phyloP scores from a whole-genome alignment of 2,113 vertebrate species.

The Tragelaphus buxtoni region DNA sequence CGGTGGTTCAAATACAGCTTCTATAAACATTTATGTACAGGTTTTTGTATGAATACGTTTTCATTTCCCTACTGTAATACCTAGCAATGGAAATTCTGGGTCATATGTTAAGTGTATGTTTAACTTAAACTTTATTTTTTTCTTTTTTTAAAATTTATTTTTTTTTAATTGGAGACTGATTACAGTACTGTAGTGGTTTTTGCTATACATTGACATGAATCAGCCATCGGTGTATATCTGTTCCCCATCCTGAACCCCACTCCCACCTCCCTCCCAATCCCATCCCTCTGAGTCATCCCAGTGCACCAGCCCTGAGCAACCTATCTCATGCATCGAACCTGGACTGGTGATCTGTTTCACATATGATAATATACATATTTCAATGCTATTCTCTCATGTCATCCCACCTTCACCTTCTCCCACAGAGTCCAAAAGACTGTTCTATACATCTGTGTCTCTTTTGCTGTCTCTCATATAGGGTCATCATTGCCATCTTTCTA shows the following conservation, averaged over 20 bases:
- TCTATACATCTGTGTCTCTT: background rate
- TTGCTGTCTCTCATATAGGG: background rate
- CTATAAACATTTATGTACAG: background rate
- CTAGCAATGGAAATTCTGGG: background rate
- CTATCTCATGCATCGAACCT: background rate
- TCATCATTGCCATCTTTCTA: background rate
- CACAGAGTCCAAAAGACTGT: background rate
- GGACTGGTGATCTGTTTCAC: background rate
- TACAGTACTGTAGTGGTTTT: background rate
- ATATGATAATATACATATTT: background rate
- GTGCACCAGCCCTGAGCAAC: background rate
- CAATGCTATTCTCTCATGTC: background rate
- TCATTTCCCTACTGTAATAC: slow-evolving; percentile 13
- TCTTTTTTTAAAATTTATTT: background rate
- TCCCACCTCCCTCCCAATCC: background rate
- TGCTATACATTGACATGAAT: background rate
- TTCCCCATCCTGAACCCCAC: background rate
- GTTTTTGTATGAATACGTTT: slow-evolving; percentile 2
- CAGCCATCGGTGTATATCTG: background rate
- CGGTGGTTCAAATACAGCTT: background rate
- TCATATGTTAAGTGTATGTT: background rate
- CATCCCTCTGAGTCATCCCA: background rate
- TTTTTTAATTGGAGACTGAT: background rate
- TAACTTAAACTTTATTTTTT: background rate
- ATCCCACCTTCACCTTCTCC: background rate